These are phyloP conservation scores for Atherinosoma microstoma DNA, from an alignment of 2,797 vertebrate genomes.

Conservation along the genomic window DNA sequence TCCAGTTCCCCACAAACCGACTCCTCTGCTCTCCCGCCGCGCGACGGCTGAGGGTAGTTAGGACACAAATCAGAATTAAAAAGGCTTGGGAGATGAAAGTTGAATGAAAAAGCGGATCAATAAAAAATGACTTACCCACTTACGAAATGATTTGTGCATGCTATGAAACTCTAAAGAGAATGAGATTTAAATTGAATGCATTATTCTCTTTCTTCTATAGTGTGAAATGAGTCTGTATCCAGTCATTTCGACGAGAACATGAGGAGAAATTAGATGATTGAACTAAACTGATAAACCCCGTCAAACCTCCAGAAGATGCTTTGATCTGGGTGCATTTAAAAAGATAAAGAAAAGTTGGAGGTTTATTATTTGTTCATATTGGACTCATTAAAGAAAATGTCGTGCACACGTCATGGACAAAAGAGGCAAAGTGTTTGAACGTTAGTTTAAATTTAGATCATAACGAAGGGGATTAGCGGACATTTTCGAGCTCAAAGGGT, in stretches of 20 bases:
- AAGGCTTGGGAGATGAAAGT: conserved; percentile 65
- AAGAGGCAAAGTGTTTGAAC: conserved; percentile 38
- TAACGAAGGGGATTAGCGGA: conserved; percentile 52
- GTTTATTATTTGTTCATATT: conserved; percentile 40
- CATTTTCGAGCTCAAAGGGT: conserved; percentile 84
- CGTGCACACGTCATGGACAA: conserved; percentile 22
- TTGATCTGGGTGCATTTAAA: conserved; percentile 40
- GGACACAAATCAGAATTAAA: conserved; percentile 65
- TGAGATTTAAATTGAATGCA: conserved; percentile 57
- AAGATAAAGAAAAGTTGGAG: background rate
- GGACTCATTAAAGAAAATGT: conserved; percentile 10
- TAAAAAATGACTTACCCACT: conserved; percentile 73
- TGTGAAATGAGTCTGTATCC: conserved; percentile 44
- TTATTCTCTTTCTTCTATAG: conserved; percentile 74
- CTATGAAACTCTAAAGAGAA: conserved; percentile 58
- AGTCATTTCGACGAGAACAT: conserved; percentile 41
- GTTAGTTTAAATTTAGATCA: conserved; percentile 23
- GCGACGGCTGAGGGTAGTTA: conserved; percentile 26
- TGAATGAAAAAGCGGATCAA: conserved; percentile 68
- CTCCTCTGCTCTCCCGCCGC: conserved; percentile 26
- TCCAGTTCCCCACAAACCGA: conserved; percentile 25
- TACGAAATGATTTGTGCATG: conserved; percentile 61
- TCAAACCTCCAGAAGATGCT: conserved; percentile 35
- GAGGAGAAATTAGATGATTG: conserved; percentile 15
- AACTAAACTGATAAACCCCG: conserved; percentile 48